Percentiles rank a stretch among this genome's conserved stretches.
These are phyloP conservation scores for Poeciliopsis infans DNA, from an alignment of 2,797 vertebrate species.

Conservation along the genomic window DNA sequence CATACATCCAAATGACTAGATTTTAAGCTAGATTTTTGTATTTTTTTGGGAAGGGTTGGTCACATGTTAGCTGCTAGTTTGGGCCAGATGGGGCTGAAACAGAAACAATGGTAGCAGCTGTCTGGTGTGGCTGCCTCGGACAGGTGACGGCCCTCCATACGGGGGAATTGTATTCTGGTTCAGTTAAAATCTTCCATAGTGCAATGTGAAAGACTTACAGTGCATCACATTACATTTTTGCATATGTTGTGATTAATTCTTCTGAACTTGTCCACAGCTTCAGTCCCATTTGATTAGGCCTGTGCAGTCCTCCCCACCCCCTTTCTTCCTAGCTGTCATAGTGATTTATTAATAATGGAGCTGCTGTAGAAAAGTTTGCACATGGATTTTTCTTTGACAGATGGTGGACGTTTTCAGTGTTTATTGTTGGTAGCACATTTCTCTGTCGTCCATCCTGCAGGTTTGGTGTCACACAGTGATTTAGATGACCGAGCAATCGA, in stretches of 20 bases:
- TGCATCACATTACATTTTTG: constrained; percentile 75
- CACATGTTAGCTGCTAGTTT: constrained; percentile 49
- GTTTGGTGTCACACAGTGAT: constrained; percentile 99
- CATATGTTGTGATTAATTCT: constrained; percentile 81
- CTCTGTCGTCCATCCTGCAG: constrained; percentile 73
- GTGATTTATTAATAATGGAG: constrained; percentile 6
- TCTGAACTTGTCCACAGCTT: constrained; percentile 56
- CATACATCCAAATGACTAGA: background rate
- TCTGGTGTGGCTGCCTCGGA: constrained; percentile 77
- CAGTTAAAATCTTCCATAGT: constrained; percentile 67
- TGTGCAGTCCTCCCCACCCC: background rate
- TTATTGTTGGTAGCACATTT: constrained; percentile 19
- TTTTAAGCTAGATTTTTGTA: constrained; percentile 15
- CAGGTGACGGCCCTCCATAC: constrained; percentile 77
- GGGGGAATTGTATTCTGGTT: constrained; percentile 68
- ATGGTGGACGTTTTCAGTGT: background rate
- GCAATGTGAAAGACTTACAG: constrained; percentile 60
- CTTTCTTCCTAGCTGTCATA: constrained; percentile 14
- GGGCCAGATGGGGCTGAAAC: constrained; percentile 72
- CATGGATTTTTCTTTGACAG: background rate
- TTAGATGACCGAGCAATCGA: constrained; percentile 99
- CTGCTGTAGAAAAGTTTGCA: constrained; percentile 7
- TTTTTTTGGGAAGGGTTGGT: constrained; percentile 47
- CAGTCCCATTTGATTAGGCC: constrained; percentile 32
- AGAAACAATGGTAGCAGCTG: constrained; percentile 82